Evolutionary conservation across 2,888 invertebrate species (phyloP), one percentile per base, ranked within the genome.

Genomic region (Calameuta pallipes): DNA sequence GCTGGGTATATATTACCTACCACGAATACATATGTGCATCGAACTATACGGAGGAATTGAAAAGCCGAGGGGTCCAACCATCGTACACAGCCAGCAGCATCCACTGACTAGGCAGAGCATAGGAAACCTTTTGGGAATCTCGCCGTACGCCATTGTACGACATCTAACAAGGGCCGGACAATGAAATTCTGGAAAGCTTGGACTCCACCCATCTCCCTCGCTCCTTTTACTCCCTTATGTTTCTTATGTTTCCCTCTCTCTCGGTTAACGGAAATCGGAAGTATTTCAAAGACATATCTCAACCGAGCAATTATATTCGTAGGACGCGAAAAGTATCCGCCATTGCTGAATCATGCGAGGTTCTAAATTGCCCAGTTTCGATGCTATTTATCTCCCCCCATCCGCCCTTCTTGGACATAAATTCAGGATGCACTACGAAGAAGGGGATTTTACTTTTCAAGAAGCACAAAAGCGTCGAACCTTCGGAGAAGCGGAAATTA

Each of bases 111-210:
- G 15, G 70, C 70, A 41, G 41, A 41, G 41, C 41, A 6, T 70
- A 15, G 70, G 23, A 70, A 70, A 70, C 33, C 70, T 33, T 70
- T 70, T 6, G 79, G 79, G 83, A 80, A 85, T 86, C 81, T 85
- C 33, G 68, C 80, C 31, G 76, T 76, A 41, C 77, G 77, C 80
- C 80, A 85, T 86, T 86, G 85, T 86, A 78, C 80, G 78, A 36
- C 56, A 77, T 75, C 76, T 78, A 78, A 80, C 11, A 30, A 70
- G n/a, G 15, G 74, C 33, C 79, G 85, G 82, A 81, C 86, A 84
- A 87, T 87, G 86, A 86, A 86, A 85, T 83, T 81, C 83, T 80
- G 79, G 74, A 77, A 70, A 80, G 76, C 77, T 78, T 35, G 36
- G 34, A 33, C n/a, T 15, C 74, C n/a, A 9, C 9, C 31, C 23